These are phyloP conservation scores for Drosophila varians DNA, from an alignment of 1,140 invertebrate genomes.

Conservation along the genomic window DNA sequence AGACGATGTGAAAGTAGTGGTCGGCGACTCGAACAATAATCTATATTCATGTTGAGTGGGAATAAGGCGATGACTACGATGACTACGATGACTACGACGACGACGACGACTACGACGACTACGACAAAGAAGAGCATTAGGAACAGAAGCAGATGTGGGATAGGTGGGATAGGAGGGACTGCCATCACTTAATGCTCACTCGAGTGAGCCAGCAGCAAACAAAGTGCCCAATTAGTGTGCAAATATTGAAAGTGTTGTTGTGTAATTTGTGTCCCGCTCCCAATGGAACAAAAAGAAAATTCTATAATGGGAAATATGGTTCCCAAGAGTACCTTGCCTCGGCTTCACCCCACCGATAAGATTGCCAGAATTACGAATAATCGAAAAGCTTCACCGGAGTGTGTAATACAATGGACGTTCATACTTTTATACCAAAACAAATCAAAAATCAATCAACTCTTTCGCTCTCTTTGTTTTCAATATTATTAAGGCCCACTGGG, in stretches of 20 bases:
- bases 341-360: conserved; percentile 34
- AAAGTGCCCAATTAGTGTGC: conserved; percentile 77
- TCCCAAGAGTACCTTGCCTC: conserved; percentile 14
- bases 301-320: conserved; percentile 8
- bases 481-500: background rate
- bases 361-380: conserved; percentile 8
- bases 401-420: conserved; percentile 14
- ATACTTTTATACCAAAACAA: conserved; percentile 34
- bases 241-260: conserved; percentile 76
- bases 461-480: background rate
- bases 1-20: background rate
- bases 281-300: conserved; percentile 16
- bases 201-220: conserved; percentile 43
- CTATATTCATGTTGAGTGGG: conserved; percentile 68
- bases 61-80: conserved; percentile 9
- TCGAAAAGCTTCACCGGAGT: conserved; percentile 11
- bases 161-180: conserved; percentile 17
- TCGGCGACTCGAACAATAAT: conserved; percentile 57
- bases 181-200: conserved; percentile 57
- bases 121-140: conserved; percentile 1
- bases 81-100: no score
- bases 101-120: no score
- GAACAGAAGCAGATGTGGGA: conserved; percentile 1
- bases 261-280: conserved; percentile 22
- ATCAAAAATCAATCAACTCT: conserved; percentile 34